Evolutionary conservation across 2,113 vertebrate species (phyloP).

Genomic region (Myiopsitta monachus): DNA sequence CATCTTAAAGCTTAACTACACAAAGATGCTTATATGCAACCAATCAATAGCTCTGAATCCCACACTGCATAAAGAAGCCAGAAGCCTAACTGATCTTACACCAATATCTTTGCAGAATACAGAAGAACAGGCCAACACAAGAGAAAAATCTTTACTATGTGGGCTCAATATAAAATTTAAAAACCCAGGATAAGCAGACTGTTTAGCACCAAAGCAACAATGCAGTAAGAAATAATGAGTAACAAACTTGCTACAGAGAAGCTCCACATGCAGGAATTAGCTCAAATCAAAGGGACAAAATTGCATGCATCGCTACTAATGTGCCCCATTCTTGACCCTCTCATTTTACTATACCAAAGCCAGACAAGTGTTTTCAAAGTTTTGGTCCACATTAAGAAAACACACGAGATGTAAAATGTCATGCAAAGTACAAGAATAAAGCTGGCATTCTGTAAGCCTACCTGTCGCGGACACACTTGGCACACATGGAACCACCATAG

Average conservation of each 20-base stretch:
- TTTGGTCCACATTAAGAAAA: rapidly evolving
- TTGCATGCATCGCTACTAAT: rapidly evolving
- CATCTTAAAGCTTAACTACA: not conserved
- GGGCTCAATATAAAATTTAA: not conserved
- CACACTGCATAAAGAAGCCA: not conserved
- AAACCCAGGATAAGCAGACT: not conserved
- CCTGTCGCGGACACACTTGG: conserved; percentile 98
- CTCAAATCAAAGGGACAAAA: not conserved
- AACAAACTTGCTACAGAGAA: not conserved
- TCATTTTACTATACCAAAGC: not conserved
- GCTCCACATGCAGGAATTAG: not conserved
- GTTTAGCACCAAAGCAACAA: not conserved
- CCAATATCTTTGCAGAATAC: not conserved
- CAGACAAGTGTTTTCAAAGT: not conserved
- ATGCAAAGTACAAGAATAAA: rapidly evolving
- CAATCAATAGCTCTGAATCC: not conserved
- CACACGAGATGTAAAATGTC: rapidly evolving
- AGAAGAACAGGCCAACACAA: not conserved
- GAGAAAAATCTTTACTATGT: not conserved
- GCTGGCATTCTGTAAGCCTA: conserved; percentile 29
- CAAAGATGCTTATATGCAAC: not conserved
- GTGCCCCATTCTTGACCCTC: rapidly evolving
- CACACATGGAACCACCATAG: conserved; percentile 98
- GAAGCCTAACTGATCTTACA: not conserved
- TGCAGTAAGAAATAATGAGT: not conserved